Base-by-base conservation (phyloP, 1,140 invertebrate genomes). In the Drosophila pseudoobscura region DNA sequence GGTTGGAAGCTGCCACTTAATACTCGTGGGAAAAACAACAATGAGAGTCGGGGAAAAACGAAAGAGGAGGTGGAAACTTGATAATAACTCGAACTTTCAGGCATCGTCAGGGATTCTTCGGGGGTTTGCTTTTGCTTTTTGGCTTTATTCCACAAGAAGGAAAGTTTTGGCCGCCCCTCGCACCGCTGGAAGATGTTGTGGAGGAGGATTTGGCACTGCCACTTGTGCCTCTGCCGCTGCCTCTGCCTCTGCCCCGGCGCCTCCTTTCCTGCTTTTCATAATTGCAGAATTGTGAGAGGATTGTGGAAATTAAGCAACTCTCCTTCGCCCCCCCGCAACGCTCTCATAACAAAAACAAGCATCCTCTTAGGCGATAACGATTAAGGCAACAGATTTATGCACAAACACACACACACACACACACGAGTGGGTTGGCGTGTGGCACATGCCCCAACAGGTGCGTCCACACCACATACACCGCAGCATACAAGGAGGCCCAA, bases 21-120 rank as follows among this genome's bases (percentile, higher is more conserved):
- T 87, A 87, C 83, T 85, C 82, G 82, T 85, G 82, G 83, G 83
- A 85, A 85, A 87, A 78, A 61, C 78, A 85, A 88, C 83, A 85
- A 88, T 82, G 64, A 63, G 49, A 69, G 69, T 69, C 55, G 52
- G 17, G 17, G 17, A 54, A 58, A 15, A 8, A 7, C 2, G 29
- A 35, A 29, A 29, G 58, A 26, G 51, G 55, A 52, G 53, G 50
- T 47, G 59, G 70, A 75, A 85, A 82, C 78, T 85, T 85, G 82
- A 87, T 87, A 85, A 75, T 82, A 85, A 85, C 75, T 87, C 63
- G 69, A 66, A 68, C 55, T 75, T 39, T 4, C 3, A 13, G 35
- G 4, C 35, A 39, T 39, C 62, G 39, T 41, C 62, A 49, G 11
- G 11, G 35, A 39, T 39, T 39, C 35, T 13, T 5, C 4, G 3